A percentile compares a stretch with the other conserved stretches of the same genome.
These are phyloP conservation scores for Paramormyrops kingsleyae DNA, from an alignment of 2,113 vertebrate genomes.

Conservation along the genomic window DNA sequence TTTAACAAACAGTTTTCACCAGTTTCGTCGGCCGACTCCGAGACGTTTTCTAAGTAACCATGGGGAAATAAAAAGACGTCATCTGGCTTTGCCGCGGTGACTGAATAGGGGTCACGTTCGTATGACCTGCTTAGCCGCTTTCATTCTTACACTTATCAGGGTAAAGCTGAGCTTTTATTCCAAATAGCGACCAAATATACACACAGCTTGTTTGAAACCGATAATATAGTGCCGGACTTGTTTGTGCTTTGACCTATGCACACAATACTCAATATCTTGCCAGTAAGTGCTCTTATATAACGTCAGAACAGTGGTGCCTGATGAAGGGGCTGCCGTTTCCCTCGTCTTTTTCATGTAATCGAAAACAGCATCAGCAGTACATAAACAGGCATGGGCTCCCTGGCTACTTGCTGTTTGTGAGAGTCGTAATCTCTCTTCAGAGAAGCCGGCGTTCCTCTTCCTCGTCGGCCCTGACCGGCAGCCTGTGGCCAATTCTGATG, in stretches of 20 bases:
- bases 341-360: constrained; percentile 46
- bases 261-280: not conserved
- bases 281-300: constrained; percentile 31
- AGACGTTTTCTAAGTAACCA: not conserved
- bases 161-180: not conserved
- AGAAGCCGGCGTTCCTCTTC: constrained; percentile 50
- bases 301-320: constrained; percentile 37
- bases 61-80: not conserved
- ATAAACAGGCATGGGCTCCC: constrained; percentile 53
- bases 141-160: not conserved
- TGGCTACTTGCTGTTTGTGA: constrained; percentile 52
- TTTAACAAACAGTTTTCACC: not conserved
- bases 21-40: not conserved
- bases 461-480: constrained; percentile 39
- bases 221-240: not conserved
- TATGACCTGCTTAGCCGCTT: not conserved
- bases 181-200: not conserved
- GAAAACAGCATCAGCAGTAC: constrained; percentile 60
- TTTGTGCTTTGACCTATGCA: not conserved
- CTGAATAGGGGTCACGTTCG: not conserved
- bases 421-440: constrained; percentile 42
- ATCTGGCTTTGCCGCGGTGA: not conserved
- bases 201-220: not conserved
- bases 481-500: constrained; percentile 61
- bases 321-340: constrained; percentile 33